Conservation (phyloP, 2,888 invertebrate species). For the Spodoptera exigua region DNA sequence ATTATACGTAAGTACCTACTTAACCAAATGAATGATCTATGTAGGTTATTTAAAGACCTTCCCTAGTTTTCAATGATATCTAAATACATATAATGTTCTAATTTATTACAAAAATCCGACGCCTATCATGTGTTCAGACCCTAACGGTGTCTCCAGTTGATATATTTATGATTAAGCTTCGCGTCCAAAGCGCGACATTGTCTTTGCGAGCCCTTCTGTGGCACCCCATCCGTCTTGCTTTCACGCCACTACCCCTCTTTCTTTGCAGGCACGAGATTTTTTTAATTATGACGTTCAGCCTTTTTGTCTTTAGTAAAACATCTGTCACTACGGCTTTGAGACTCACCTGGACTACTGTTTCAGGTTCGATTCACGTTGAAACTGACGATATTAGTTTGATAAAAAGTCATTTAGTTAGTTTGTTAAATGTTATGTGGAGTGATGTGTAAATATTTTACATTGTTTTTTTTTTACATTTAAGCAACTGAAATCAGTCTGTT, state of each 20-base stretch:
- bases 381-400: background rate
- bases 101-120: background rate
- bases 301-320: slow-evolving; percentile 82
- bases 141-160: slow-evolving; percentile 79
- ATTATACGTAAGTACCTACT: too few relatives aligned
- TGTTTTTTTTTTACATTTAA: too few relatives aligned
- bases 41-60: too few relatives aligned
- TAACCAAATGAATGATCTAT: too few relatives aligned
- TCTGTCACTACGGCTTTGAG: slow-evolving; percentile 54
- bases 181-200: slow-evolving; percentile 86
- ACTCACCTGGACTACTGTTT: slow-evolving; percentile 55
- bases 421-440: too few relatives aligned
- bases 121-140: slow-evolving; percentile 61
- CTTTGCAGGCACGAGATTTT: slow-evolving; percentile 88
- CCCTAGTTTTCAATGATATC: too few relatives aligned
- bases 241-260: slow-evolving; percentile 86
- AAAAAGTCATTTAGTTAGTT: too few relatives aligned
- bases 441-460: too few relatives aligned
- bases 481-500: too few relatives aligned
- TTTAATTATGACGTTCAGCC: slow-evolving; percentile 89
- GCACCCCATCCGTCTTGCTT: slow-evolving; percentile 87
- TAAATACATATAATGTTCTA: too few relatives aligned
- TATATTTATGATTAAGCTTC: slow-evolving; percentile 88
- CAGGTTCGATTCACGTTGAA: slow-evolving; percentile 59
- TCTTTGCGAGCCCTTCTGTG: slow-evolving; percentile 84